Evolutionary conservation across 2,888 invertebrate species (phyloP).

Genomic region (Pristionchus japonicus): DNA sequence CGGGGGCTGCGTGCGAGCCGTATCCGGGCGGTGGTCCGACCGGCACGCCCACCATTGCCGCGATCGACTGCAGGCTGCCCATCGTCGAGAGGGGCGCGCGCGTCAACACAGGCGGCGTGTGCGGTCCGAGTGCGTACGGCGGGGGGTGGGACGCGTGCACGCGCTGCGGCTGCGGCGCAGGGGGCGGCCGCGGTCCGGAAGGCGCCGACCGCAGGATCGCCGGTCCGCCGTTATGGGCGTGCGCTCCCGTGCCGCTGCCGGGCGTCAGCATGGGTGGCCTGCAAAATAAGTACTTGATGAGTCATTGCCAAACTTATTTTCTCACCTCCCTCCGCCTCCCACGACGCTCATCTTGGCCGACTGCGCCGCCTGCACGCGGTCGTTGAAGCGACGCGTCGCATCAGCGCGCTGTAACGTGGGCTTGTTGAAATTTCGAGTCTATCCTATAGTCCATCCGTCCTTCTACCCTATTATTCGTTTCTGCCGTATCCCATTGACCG

Average conservation of each 20-base stretch:
- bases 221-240: background rate
- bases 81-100: background rate
- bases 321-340: background rate
- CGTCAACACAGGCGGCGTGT: background rate
- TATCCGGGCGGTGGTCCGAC: background rate
- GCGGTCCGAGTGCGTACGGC: background rate
- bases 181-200: no score
- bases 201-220: background rate
- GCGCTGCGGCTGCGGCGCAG: no score
- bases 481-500: background rate
- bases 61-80: conserved; percentile 26
- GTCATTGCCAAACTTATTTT: background rate
- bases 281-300: background rate
- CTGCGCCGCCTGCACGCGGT: background rate
- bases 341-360: no score
- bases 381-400: background rate
- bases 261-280: background rate
- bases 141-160: background rate
- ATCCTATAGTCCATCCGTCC: background rate
- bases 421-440: background rate
- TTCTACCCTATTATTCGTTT: no score
- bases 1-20: background rate
- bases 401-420: background rate
- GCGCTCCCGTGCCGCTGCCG: background rate
- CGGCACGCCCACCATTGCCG: background rate